Evolutionary conservation across 2,888 invertebrate species (phyloP).

Genomic region (Biston betularia): DNA sequence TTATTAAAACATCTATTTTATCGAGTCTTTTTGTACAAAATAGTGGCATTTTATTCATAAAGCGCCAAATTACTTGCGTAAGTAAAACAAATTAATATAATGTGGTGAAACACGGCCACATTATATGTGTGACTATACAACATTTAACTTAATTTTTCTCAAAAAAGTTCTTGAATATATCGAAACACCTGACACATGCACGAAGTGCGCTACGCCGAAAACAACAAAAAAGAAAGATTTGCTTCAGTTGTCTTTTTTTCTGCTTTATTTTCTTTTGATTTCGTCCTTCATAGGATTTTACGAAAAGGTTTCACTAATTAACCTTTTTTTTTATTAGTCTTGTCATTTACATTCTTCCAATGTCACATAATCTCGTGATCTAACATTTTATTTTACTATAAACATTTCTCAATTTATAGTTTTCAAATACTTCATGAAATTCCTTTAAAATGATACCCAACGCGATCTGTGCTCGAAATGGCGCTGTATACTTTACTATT

Average conservation of each 20-base stretch:
- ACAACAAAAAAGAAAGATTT: neutral
- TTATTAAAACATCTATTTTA: too few species aligned
- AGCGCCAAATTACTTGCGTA: too few species aligned
- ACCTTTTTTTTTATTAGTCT: neutral
- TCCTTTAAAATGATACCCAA: conserved; percentile 34
- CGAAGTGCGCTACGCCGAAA: neutral
- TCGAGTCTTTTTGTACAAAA: too few species aligned
- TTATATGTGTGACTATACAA: too few species aligned
- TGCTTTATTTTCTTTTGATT: neutral
- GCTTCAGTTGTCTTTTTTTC: too few species aligned
- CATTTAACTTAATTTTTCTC: too few species aligned
- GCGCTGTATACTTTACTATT: conserved; percentile 79
- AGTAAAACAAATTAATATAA: too few species aligned
- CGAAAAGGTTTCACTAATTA: neutral
- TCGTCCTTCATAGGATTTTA: neutral
- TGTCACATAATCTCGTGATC: neutral
- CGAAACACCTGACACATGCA: too few species aligned
- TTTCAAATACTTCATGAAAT: conserved; percentile 31
- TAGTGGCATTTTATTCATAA: too few species aligned
- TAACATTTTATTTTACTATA: conserved; percentile 2
- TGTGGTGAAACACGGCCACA: too few species aligned
- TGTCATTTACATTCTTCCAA: too few species aligned
- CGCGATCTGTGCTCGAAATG: conserved; percentile 54
- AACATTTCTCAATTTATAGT: conserved; percentile 9
- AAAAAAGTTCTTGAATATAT: too few species aligned